Evolutionary conservation across 2,888 invertebrate genomes (phyloP).

Genomic region (Endotricha flammealis): DNA sequence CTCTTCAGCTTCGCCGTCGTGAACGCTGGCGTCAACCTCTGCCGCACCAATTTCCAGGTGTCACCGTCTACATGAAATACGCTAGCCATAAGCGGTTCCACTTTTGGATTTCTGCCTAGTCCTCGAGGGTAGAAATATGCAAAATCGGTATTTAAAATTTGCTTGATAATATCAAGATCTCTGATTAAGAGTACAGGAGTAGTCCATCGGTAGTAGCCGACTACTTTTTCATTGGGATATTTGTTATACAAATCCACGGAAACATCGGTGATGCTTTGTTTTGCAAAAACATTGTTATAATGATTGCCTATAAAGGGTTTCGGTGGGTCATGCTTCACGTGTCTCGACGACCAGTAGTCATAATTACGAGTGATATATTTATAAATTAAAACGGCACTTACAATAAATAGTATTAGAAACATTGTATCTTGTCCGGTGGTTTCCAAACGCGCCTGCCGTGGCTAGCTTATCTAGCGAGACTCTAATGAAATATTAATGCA

Average conservation of each 20-base stretch:
- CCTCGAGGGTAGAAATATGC: constrained; percentile 44
- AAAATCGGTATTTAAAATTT: constrained; percentile 46
- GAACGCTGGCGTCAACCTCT: constrained; percentile 55
- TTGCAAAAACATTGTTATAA: constrained; percentile 32
- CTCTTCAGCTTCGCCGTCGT: constrained; percentile 52
- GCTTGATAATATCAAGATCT: constrained; percentile 43
- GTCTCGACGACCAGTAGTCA: constrained; percentile 46
- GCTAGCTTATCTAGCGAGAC: no score
- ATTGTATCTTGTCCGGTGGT: no score
- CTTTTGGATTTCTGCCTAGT: constrained; percentile 31
- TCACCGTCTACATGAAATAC: constrained; percentile 54
- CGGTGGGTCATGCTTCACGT: constrained; percentile 45
- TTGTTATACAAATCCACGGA: constrained; percentile 41
- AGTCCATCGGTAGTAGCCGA: constrained; percentile 47
- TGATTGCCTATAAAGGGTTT: constrained; percentile 48
- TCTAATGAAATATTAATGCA: no score
- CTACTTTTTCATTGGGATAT: constrained; percentile 48
- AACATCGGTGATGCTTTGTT: constrained; percentile 35
- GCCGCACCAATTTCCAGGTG: constrained; percentile 49
- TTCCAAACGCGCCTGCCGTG: no score
- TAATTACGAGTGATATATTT: constrained; percentile 41
- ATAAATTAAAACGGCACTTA: constrained; percentile 29
- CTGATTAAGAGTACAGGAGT: constrained; percentile 47
- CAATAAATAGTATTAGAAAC: constrained; percentile 22
- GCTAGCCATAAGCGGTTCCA: constrained; percentile 41